Base-by-base conservation (phyloP, 1,140 invertebrate genomes). In the Planococcus citri region DNA sequence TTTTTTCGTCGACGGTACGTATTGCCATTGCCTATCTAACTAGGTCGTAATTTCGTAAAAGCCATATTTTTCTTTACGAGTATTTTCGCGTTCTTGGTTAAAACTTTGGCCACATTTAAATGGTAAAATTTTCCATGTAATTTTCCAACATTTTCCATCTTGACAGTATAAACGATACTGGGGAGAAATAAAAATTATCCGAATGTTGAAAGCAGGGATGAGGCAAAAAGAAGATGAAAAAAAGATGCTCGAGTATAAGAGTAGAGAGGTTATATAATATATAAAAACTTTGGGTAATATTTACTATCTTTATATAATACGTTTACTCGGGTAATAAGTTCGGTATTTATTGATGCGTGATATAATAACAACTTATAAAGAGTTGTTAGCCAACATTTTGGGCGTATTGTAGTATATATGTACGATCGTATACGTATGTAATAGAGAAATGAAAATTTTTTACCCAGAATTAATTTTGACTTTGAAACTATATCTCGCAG, bases 291-390 rank as follows among this genome's bases (percentile, higher is more conserved):
- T 14, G n/a, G n/a, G 41, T 51, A 51, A 51, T 51, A 51, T 51
- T 51, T 51, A 51, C n/a, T 51, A 17, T 20, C 29, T 33, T 33
- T 12, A 33, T 33, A 33, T 33, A 33, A 33, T 33, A 33, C 29
- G 29, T 33, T 33, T 33, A 33, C 29, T 33, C 29, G 29, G 29
- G 41, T 51, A 51, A 51, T 51, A 51, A 51, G 41, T 51, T 51
- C n/a, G n/a, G 41, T 51, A 51, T 51, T 51, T 51, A 51, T 51
- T 51, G 41, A 51, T 51, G 41, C 41, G 41, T 51, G 41, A 51
- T 51, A 51, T 51, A 51, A 20, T 51, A 17, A 51, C 41, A 20
- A 51, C 2, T 51, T 51, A 20, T 51, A 51, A 17, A 51, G 41
- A 51, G 41, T 17, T 51, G 10, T 51, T 51, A 51, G 12, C 12